phyloP scores from a whole-genome alignment of 2,113 vertebrate species.

The Amphiprion ocellaris region DNA sequence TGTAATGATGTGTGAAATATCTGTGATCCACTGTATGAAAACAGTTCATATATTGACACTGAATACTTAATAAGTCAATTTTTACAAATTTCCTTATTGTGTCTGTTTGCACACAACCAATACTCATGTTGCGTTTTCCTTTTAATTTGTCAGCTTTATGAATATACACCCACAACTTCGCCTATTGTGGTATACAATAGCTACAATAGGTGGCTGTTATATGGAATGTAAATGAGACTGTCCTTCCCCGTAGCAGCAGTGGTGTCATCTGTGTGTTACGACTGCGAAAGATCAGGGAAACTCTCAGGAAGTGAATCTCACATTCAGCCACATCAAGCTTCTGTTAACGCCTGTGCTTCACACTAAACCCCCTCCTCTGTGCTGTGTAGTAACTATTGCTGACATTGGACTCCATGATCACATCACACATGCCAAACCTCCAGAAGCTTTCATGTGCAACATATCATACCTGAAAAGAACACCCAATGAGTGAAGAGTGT shows the following conservation, averaged over 20 bases:
- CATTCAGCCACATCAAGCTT: background rate
- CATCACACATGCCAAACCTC: constrained; percentile 5
- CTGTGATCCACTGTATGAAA: no score
- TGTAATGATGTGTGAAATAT: no score
- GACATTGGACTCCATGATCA: constrained; percentile 6
- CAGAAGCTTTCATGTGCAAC: background rate
- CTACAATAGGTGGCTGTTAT: no score
- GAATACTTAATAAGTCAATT: no score
- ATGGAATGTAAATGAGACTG: background rate
- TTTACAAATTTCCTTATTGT: no score
- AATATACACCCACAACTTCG: no score
- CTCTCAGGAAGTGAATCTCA: background rate
- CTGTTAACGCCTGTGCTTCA: constrained; percentile 11
- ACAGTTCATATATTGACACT: no score
- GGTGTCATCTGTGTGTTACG: constrained; percentile 6
- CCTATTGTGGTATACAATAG: no score
- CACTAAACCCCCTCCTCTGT: constrained; percentile 10
- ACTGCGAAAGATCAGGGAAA: background rate
- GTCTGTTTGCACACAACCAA: no score
- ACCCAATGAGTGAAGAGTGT: background rate
- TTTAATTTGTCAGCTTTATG: no score
- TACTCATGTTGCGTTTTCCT: no score
- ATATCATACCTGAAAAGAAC: constrained; percentile 16
- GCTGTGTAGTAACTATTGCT: background rate
- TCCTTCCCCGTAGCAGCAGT: background rate